Evolutionary conservation across 2,113 vertebrate genomes (phyloP).

Genomic region (Scytalopus superciliaris): DNA sequence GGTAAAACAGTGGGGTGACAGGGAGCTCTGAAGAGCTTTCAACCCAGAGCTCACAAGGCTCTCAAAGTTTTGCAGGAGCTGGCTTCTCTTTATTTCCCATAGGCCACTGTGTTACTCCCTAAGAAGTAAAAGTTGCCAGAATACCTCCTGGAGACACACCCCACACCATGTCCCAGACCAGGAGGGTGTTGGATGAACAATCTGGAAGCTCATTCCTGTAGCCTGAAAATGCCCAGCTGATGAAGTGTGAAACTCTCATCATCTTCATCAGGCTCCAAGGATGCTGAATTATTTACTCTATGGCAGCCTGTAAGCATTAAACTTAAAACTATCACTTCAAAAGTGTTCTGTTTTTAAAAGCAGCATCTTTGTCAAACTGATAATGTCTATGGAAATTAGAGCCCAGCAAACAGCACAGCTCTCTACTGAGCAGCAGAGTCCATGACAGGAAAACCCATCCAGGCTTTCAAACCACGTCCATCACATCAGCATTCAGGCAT

Average conservation of each 20-base stretch:
- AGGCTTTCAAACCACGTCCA: constrained; percentile 15
- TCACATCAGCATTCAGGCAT: neutral
- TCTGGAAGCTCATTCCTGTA: neutral
- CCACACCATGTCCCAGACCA: neutral
- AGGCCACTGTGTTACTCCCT: neutral
- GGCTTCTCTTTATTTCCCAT: neutral
- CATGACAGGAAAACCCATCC: constrained; percentile 5
- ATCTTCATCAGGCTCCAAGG: neutral
- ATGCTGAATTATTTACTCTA: neutral
- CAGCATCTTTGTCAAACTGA: constrained; percentile 29
- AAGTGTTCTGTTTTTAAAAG: neutral
- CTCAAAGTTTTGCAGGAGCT: neutral
- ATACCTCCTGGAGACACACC: neutral
- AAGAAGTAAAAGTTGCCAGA: neutral
- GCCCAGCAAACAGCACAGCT: neutral
- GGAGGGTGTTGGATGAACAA: neutral
- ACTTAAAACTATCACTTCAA: neutral
- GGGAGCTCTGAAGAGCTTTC: neutral
- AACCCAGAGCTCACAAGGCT: neutral
- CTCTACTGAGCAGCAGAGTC: neutral
- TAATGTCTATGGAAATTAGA: constrained; percentile 12
- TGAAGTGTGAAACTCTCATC: neutral
- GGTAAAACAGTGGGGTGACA: neutral
- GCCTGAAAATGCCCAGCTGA: neutral
- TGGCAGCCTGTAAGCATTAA: neutral